A percentile compares a stretch with the other conserved stretches of the same genome.
Conservation (phyloP, 2,113 vertebrate species). For the Pholis gunnellus region DNA sequence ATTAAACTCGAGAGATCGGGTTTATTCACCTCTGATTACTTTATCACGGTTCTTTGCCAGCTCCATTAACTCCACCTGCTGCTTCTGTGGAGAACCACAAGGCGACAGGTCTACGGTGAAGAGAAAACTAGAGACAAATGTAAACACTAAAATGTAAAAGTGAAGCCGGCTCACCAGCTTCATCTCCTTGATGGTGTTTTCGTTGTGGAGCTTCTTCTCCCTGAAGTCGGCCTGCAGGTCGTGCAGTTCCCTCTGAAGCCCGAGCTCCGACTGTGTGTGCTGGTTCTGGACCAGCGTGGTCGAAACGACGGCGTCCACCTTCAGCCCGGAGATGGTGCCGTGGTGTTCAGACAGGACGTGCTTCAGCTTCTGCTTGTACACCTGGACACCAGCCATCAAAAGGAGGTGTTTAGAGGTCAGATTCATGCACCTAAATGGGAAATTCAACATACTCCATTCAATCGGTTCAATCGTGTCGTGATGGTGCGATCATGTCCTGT, state of each 20-base stretch:
- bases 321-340: not conserved
- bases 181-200: slow-evolving; percentile 84
- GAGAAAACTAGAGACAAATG: not conserved
- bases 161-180: slow-evolving; percentile 82
- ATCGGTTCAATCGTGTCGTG: too few species aligned
- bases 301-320: slow-evolving; percentile 30
- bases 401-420: too few species aligned
- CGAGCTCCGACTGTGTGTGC: slow-evolving; percentile 79
- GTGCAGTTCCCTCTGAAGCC: slow-evolving; percentile 73
- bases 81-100: slow-evolving; percentile 84
- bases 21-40: slow-evolving; percentile 86
- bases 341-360: slow-evolving; percentile 61
- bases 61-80: slow-evolving; percentile 87
- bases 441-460: too few species aligned
- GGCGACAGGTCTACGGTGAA: not conserved
- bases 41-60: slow-evolving; percentile 85
- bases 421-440: not conserved
- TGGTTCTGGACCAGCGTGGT: slow-evolving; percentile 84
- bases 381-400: slow-evolving; percentile 23
- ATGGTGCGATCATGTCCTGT: not conserved
- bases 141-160: not conserved
- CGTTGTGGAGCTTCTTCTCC: slow-evolving; percentile 84
- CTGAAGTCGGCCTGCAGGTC: slow-evolving; percentile 81
- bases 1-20: not conserved
- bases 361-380: slow-evolving; percentile 76